Percentiles rank a stretch among this genome's conserved stretches.
Evolutionary conservation across 2,888 invertebrate genomes (phyloP).

Genomic region (Odontocolon sp.): DNA sequence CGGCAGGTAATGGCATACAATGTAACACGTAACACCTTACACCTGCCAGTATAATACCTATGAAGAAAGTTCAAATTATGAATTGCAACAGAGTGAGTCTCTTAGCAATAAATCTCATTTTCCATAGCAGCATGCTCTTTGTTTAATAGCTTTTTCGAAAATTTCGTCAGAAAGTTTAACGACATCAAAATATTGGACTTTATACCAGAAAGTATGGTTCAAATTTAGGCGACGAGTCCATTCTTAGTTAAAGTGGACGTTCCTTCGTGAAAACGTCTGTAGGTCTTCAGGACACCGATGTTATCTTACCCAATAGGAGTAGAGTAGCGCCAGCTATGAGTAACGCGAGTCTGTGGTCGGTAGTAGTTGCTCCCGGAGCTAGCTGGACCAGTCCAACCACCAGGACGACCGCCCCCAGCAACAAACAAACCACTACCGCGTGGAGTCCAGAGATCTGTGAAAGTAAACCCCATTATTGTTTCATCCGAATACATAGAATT

Average conservation of each 20-base stretch:
- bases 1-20: constrained; percentile 75
- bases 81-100: no score
- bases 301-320: constrained; percentile 83
- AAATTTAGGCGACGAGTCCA: no score
- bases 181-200: no score
- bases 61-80: neutral
- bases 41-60: constrained; percentile 75
- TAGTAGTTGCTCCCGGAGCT: constrained; percentile 89
- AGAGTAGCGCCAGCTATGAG: constrained; percentile 86
- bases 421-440: constrained; percentile 88
- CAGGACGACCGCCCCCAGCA: constrained; percentile 88
- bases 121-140: no score
- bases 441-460: constrained; percentile 87
- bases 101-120: no score
- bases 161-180: no score
- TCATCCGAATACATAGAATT: no score
- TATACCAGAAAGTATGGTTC: no score
- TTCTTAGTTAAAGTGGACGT: no score
- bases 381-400: constrained; percentile 90
- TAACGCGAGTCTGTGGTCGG: constrained; percentile 88
- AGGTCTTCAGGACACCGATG: neutral
- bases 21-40: constrained; percentile 78
- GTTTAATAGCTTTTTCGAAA: no score
- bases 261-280: neutral
- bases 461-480: neutral